A percentile compares a stretch with the other conserved stretches of the same genome.
phyloP scores from a whole-genome alignment of 2,113 vertebrate genomes.

The Scomber colias region DNA sequence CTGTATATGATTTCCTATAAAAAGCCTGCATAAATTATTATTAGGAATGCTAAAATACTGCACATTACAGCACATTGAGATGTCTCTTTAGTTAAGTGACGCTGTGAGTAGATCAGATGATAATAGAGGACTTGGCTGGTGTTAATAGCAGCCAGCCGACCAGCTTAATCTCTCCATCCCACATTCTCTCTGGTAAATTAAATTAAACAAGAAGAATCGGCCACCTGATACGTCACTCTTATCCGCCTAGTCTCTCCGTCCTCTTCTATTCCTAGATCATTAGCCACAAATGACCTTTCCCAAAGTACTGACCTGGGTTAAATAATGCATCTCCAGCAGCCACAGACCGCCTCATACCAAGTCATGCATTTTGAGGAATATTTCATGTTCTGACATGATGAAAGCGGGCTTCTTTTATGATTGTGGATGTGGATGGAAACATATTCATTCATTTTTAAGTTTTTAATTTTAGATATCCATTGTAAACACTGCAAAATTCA shows the following conservation, averaged over 20 bases:
- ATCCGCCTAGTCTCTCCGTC: conserved; percentile 36
- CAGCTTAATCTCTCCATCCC: conserved; percentile 60
- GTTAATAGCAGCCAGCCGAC: conserved; percentile 58
- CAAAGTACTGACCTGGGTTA: conserved; percentile 9
- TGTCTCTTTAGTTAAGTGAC: conserved; percentile 6
- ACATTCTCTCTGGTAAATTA: conserved; percentile 63
- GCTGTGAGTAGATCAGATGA: conserved; percentile 32
- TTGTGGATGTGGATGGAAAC: too few species aligned
- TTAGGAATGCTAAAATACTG: conserved; percentile 9
- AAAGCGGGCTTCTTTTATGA: too few species aligned
- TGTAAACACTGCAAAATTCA: too few species aligned
- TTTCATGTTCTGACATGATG: too few species aligned
- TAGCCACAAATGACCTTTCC: conserved; percentile 41
- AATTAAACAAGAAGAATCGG: conserved; percentile 66
- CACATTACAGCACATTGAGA: background rate
- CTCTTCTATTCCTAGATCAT: conserved; percentile 66
- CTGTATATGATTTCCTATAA: background rate
- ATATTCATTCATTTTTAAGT: too few species aligned
- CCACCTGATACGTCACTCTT: conserved; percentile 52
- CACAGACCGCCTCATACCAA: background rate
- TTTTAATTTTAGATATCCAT: too few species aligned
- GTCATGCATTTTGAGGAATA: background rate
- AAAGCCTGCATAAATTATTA: background rate
- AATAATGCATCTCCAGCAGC: background rate
- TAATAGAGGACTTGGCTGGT: conserved; percentile 57